A percentile compares a stretch with the other conserved stretches of the same genome.
Conservation (phyloP, 2,888 invertebrate species). For the Leucania comma region DNA sequence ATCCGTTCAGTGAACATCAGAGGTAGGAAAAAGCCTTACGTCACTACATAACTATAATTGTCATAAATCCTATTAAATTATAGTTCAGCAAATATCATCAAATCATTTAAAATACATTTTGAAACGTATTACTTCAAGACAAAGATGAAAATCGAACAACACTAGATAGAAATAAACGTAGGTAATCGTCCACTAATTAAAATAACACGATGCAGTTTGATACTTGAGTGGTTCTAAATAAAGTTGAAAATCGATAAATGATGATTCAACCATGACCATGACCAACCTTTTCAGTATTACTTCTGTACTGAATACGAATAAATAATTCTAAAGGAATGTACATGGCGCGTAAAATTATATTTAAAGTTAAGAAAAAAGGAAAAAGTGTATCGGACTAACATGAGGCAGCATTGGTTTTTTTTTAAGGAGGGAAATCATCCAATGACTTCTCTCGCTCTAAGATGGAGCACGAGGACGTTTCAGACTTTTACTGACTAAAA, state of each 20-base stretch:
- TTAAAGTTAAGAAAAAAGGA: too few species aligned
- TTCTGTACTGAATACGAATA: constrained; percentile 14
- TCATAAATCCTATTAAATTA: constrained; percentile 11
- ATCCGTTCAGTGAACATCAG: too few species aligned
- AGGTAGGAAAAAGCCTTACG: too few species aligned
- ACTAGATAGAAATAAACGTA: background rate
- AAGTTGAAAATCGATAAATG: constrained; percentile 8
- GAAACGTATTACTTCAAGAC: background rate
- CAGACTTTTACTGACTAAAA: too few species aligned
- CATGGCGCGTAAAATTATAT: too few species aligned
- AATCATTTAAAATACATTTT: background rate
- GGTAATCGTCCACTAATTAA: constrained; percentile 2
- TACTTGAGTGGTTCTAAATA: background rate
- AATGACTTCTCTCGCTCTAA: too few species aligned
- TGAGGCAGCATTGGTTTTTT: too few species aligned
- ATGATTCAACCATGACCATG: constrained; percentile 31
- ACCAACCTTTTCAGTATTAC: constrained; percentile 27
- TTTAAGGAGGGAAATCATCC: too few species aligned
- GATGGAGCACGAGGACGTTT: too few species aligned
- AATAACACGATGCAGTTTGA: constrained; percentile 5
- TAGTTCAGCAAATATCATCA: background rate
- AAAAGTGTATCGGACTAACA: too few species aligned
- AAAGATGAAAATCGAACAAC: constrained; percentile 5
- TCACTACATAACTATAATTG: too few species aligned
- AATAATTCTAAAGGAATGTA: constrained; percentile 8